Conservation (phyloP, 2,113 vertebrate species). For the Thalassarche chlororhynchos region DNA sequence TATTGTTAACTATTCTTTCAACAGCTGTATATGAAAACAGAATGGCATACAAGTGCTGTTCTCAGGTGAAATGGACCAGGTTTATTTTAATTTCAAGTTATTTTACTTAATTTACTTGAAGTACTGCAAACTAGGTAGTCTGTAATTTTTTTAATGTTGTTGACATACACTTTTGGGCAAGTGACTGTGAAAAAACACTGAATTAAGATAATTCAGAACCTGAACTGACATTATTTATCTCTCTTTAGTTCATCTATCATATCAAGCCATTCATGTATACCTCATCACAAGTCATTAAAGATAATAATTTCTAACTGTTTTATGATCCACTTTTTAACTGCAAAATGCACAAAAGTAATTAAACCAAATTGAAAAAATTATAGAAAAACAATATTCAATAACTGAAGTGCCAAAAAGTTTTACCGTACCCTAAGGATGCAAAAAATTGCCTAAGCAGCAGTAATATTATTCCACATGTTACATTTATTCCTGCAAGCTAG, state of each 20-base stretch:
- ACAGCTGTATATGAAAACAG: background rate
- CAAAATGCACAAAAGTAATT: conserved; percentile 71
- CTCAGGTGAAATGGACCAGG: background rate
- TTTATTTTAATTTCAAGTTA: conserved; percentile 12
- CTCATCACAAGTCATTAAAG: background rate
- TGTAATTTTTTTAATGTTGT: background rate
- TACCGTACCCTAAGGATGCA: conserved; percentile 58
- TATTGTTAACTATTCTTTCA: background rate
- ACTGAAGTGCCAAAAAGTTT: conserved; percentile 72
- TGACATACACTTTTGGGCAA: background rate
- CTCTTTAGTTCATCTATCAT: conserved; percentile 23
- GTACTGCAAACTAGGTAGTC: background rate
- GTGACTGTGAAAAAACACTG: background rate
- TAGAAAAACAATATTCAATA: conserved; percentile 69
- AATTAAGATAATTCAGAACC: conserved; percentile 6
- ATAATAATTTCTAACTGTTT: conserved; percentile 63
- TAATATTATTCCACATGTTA: conserved; percentile 70
- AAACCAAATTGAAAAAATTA: conserved; percentile 71
- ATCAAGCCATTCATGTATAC: conserved; percentile 5
- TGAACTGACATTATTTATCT: background rate
- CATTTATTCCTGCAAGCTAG: conserved; percentile 73
- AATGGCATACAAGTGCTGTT: background rate
- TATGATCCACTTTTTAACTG: conserved; percentile 49
- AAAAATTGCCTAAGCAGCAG: conserved; percentile 68
- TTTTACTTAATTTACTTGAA: conserved; percentile 34